A percentile compares a stretch with the other conserved stretches of the same genome.
phyloP scores from a whole-genome alignment of 2,797 vertebrate genomes.

The Smutsia temminckii region DNA sequence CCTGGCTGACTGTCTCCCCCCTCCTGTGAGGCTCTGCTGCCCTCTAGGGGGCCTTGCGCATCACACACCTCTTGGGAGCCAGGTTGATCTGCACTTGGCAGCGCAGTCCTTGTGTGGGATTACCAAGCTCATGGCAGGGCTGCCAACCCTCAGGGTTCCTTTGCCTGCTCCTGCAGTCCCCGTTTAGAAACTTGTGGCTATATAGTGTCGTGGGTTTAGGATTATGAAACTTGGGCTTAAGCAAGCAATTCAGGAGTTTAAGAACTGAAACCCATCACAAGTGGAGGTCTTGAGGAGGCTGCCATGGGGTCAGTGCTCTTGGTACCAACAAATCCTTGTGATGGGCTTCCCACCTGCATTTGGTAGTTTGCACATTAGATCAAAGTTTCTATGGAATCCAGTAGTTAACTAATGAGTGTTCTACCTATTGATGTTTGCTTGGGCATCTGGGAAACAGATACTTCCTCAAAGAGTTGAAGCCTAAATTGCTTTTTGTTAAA shows the following conservation, averaged over 20 bases:
- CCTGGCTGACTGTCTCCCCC: neutral
- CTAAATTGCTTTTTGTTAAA: neutral
- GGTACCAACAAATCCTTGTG: neutral
- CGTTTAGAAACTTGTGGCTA: neutral
- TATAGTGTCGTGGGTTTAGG: neutral
- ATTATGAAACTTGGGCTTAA: neutral
- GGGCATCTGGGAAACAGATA: neutral
- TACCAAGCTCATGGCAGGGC: neutral
- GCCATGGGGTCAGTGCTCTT: neutral
- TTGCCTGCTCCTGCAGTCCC: neutral
- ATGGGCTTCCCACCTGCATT: neutral
- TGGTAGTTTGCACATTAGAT: neutral
- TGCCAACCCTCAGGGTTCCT: neutral
- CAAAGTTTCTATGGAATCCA: neutral
- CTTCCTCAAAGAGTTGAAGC: neutral
- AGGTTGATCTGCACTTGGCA: neutral
- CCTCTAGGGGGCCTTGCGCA: constrained; percentile 63
- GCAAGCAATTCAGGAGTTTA: neutral
- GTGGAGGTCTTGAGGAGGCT: neutral
- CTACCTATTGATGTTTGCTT: neutral
- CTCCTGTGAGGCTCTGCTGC: constrained; percentile 64
- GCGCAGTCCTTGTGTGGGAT: no score
- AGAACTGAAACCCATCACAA: neutral
- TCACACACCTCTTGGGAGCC: neutral
- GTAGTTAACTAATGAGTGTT: neutral